phyloP scores from a whole-genome alignment of 2,888 invertebrate species.

The Caenorhabditis drosophilae region DNA sequence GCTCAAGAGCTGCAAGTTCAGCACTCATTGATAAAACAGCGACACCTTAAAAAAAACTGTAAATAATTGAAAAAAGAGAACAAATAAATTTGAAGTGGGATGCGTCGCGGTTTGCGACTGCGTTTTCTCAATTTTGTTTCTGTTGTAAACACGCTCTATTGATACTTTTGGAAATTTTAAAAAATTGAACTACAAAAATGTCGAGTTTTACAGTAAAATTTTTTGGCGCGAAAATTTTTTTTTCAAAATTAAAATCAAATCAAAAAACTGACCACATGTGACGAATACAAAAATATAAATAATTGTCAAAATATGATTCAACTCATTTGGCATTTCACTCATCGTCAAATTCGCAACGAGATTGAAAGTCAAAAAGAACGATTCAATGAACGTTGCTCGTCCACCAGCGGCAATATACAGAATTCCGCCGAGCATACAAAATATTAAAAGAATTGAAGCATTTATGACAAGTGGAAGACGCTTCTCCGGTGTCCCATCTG shows the following conservation, averaged over 20 bases:
- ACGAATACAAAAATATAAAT: slow-evolving; percentile 68
- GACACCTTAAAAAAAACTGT: slow-evolving; percentile 48
- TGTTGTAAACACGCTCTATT: too few relatives aligned
- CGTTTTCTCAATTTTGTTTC: too few relatives aligned
- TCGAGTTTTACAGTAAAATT: too few relatives aligned
- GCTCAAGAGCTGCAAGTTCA: slow-evolving; percentile 66
- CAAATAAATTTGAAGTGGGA: neutral
- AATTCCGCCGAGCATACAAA: slow-evolving; percentile 67
- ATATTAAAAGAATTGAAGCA: slow-evolving; percentile 67
- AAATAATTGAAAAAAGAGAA: neutral
- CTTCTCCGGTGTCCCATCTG: slow-evolving; percentile 39
- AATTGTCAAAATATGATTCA: slow-evolving; percentile 62
- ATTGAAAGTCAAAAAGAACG: slow-evolving; percentile 69
- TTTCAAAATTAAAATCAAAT: too few relatives aligned
- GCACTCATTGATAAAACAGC: slow-evolving; percentile 69
- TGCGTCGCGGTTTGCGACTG: too few relatives aligned
- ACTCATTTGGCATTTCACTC: slow-evolving; percentile 67
- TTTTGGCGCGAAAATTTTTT: too few relatives aligned
- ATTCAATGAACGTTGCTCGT: slow-evolving; percentile 64
- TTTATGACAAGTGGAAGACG: slow-evolving; percentile 67
- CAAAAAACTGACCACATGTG: slow-evolving; percentile 58
- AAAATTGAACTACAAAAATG: too few relatives aligned
- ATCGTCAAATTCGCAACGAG: slow-evolving; percentile 69
- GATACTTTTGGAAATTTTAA: too few relatives aligned
- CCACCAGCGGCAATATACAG: slow-evolving; percentile 66